Percentiles rank a stretch among this genome's conserved stretches.
These are phyloP conservation scores for Drosophila mauritiana DNA, from an alignment of 1,140 invertebrate genomes.

Conservation along the genomic window DNA sequence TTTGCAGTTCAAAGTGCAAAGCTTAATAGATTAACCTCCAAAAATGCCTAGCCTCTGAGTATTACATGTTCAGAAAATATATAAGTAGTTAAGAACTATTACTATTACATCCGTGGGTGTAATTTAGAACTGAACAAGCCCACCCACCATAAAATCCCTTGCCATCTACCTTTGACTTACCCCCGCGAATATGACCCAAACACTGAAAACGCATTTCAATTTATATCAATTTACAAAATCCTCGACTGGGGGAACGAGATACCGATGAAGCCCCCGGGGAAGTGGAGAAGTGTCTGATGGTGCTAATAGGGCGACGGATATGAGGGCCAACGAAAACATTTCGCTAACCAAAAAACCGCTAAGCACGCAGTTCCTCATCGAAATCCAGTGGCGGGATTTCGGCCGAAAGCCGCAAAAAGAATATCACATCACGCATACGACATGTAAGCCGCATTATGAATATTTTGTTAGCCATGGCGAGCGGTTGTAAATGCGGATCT, in stretches of 20 bases:
- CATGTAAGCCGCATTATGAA: constrained; percentile 81
- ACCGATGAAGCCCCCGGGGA: constrained; percentile 3
- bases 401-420: constrained; percentile 62
- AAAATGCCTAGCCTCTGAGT: too few species aligned
- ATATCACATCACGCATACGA: constrained; percentile 78
- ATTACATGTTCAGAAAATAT: too few species aligned
- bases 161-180: not conserved
- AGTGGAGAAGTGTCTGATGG: constrained; percentile 26
- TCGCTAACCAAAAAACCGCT: constrained; percentile 53
- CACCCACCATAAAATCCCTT: not conserved
- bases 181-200: constrained; percentile 36
- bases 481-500: constrained; percentile 33
- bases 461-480: constrained; percentile 69
- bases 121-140: not conserved
- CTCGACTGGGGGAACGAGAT: constrained; percentile 17
- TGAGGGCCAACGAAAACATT: constrained; percentile 23
- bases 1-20: too few species aligned
- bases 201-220: constrained; percentile 74
- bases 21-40: too few species aligned
- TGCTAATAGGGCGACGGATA: constrained; percentile 54
- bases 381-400: constrained; percentile 36
- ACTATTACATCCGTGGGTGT: too few species aligned
- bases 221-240: constrained; percentile 66
- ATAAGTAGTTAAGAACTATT: not conserved
- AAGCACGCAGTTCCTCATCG: constrained; percentile 50